phyloP scores from a whole-genome alignment of 2,888 invertebrate genomes.

The Camponotus fellah region DNA sequence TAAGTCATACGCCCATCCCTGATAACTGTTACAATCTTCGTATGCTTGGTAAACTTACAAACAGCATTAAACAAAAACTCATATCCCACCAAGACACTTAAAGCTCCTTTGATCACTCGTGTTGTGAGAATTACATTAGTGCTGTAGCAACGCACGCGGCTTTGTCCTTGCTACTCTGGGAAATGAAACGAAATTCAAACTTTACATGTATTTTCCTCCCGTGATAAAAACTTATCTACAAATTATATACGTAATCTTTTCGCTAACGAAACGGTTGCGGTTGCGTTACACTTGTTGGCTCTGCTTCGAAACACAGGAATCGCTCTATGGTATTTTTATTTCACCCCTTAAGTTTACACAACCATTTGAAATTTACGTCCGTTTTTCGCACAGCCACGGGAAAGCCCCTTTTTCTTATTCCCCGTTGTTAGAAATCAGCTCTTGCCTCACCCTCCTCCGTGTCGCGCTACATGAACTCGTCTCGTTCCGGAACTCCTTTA shows the following conservation, averaged over 20 bases:
- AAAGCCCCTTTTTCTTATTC: slow-evolving; percentile 33
- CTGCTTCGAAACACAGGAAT: background rate
- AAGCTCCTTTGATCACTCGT: slow-evolving; percentile 53
- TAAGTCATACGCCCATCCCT: slow-evolving; percentile 45
- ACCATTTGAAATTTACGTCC: slow-evolving; percentile 10
- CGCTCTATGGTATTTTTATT: background rate
- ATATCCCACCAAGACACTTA: slow-evolving; percentile 45
- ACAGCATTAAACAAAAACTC: slow-evolving; percentile 47
- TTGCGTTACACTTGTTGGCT: background rate
- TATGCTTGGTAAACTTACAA: slow-evolving; percentile 25
- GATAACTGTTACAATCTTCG: slow-evolving; percentile 49
- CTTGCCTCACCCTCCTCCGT: background rate
- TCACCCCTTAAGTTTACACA: background rate
- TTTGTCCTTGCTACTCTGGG: slow-evolving; percentile 33
- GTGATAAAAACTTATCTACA: slow-evolving; percentile 30
- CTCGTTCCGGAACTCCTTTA: slow-evolving; percentile 20
- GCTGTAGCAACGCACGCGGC: slow-evolving; percentile 29
- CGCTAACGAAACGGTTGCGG: background rate
- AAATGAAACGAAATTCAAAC: slow-evolving; percentile 37
- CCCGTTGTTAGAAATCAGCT: slow-evolving; percentile 16
- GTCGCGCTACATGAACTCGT: background rate
- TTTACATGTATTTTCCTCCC: background rate
- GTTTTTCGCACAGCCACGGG: slow-evolving; percentile 37
- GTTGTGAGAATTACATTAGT: slow-evolving; percentile 32
- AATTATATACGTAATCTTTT: slow-evolving; percentile 10